Conservation (phyloP, 1,140 invertebrate species). For the Drosophila takahashii region DNA sequence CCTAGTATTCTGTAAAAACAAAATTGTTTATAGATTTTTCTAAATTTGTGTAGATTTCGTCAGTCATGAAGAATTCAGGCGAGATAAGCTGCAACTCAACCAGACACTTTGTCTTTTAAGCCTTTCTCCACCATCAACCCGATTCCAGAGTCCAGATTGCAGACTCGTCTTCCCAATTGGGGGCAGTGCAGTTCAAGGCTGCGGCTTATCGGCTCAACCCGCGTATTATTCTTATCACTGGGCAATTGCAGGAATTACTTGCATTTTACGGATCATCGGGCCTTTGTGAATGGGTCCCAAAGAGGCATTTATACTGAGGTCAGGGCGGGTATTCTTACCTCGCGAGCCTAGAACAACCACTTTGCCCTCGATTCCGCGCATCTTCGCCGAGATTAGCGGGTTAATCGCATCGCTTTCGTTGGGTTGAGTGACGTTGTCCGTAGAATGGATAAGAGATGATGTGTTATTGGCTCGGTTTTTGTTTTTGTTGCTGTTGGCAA, state of each 20-base stretch:
- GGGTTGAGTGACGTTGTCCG: constrained; percentile 3
- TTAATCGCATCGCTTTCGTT: constrained; percentile 55
- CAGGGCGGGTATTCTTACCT: constrained; percentile 86
- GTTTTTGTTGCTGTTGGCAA: constrained; percentile 12
- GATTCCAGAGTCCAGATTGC: neutral
- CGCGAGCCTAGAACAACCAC: constrained; percentile 92
- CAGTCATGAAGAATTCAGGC: neutral
- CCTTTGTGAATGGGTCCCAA: constrained; percentile 39
- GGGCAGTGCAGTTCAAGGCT: constrained; percentile 25
- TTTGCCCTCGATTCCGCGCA: constrained; percentile 92
- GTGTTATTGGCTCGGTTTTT: constrained; percentile 12
- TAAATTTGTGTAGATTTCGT: neutral
- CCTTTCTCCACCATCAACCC: neutral
- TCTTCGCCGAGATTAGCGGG: constrained; percentile 69
- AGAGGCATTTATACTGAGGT: constrained; percentile 38
- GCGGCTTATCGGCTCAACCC: constrained; percentile 30
- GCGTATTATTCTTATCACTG: constrained; percentile 30
- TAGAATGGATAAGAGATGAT: constrained; percentile 12
- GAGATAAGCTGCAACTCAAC: constrained; percentile 12
- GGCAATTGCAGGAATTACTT: constrained; percentile 26
- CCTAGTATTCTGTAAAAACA: no score
- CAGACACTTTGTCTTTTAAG: constrained; percentile 10
- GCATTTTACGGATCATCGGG: constrained; percentile 24
- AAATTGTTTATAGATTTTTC: neutral
- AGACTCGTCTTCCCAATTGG: constrained; percentile 1